A percentile compares a stretch with the other conserved stretches of the same genome.
These are phyloP conservation scores for Drepana falcataria DNA, from an alignment of 2,888 invertebrate genomes.

Conservation along the genomic window DNA sequence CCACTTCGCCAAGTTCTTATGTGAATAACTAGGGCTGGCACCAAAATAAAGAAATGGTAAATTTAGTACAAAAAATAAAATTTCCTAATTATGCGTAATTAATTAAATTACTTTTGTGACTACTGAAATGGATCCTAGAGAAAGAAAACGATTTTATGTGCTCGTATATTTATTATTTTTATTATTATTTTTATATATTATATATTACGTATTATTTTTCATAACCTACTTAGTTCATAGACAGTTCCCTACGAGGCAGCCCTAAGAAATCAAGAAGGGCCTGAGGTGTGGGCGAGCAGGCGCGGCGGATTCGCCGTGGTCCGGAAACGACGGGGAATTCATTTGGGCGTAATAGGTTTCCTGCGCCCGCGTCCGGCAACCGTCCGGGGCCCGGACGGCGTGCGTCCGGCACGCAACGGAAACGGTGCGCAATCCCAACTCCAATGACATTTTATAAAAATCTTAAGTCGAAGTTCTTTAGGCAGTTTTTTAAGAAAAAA, in stretches of 20 bases:
- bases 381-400: conserved; percentile 52
- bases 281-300: conserved; percentile 59
- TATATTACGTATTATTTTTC: too few species aligned
- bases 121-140: too few species aligned
- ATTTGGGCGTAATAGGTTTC: conserved; percentile 79
- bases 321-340: conserved; percentile 75
- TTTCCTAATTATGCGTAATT: conserved; percentile 1
- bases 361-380: conserved; percentile 65
- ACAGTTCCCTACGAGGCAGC: conserved; percentile 24
- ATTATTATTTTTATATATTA: too few species aligned
- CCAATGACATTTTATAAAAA: conserved; percentile 14
- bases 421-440: conserved; percentile 36
- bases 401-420: conserved; percentile 64
- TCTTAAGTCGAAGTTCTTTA: conserved; percentile 2
- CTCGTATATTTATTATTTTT: too few species aligned
- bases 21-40: conserved; percentile 48
- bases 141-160: too few species aligned
- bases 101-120: too few species aligned
- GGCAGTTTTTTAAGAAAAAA: neutral
- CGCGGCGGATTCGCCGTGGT: conserved; percentile 65
- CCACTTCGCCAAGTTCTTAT: conserved; percentile 61
- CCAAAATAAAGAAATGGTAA: conserved; percentile 3
- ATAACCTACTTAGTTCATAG: neutral
- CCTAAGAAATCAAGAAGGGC: conserved; percentile 48
- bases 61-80: neutral